A percentile compares a stretch with the other conserved stretches of the same genome.
Conservation (phyloP, 2,888 invertebrate genomes). For the Seira sanloemensis region DNA sequence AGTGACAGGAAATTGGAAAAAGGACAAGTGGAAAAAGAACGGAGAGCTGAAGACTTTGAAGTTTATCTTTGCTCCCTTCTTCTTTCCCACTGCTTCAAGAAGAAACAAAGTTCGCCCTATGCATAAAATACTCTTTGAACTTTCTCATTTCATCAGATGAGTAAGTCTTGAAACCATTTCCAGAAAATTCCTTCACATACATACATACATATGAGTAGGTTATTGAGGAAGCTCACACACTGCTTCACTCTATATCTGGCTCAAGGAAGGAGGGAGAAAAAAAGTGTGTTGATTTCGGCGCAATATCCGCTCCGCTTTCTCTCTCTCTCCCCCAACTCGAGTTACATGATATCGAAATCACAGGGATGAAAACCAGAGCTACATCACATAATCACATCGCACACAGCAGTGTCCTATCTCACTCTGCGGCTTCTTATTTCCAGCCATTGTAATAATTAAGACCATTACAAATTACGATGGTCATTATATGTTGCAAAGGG, state of each 20-base stretch:
- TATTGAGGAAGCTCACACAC: background rate
- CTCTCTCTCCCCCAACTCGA: background rate
- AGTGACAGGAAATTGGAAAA: background rate
- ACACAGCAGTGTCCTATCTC: too few relatives aligned
- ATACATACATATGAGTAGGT: background rate
- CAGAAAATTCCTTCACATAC: background rate
- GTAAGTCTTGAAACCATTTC: background rate
- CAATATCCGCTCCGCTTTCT: background rate
- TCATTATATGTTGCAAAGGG: background rate
- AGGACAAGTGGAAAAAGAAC: background rate
- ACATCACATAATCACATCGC: too few relatives aligned
- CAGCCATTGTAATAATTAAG: constrained; percentile 17
- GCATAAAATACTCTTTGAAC: too few relatives aligned
- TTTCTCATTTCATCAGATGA: too few relatives aligned
- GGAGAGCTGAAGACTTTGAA: background rate
- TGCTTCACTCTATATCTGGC: background rate
- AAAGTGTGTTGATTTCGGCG: background rate
- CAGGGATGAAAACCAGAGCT: too few relatives aligned
- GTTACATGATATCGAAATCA: background rate
- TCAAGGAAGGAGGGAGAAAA: background rate
- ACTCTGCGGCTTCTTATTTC: too few relatives aligned
- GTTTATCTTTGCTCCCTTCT: too few relatives aligned
- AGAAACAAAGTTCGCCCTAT: too few relatives aligned
- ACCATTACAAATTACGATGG: background rate
- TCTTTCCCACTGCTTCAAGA: too few relatives aligned